phyloP scores from a whole-genome alignment of 2,113 vertebrate genomes.

The Dinomys branickii region DNA sequence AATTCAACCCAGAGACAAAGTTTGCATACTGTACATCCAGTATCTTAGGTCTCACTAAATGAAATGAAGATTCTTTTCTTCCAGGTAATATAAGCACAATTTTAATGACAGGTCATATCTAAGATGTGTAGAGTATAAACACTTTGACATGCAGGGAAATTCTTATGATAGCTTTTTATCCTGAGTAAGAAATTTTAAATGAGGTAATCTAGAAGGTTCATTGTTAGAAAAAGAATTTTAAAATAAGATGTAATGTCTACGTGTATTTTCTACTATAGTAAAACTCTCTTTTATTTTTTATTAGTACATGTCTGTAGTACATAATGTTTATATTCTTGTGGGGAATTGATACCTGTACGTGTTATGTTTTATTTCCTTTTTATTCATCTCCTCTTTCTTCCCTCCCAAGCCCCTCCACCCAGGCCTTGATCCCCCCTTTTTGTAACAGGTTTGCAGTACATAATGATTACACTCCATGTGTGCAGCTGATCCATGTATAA shows the following conservation, averaged over 20 bases:
- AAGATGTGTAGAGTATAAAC: neutral
- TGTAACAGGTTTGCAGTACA: neutral
- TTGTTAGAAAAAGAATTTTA: neutral
- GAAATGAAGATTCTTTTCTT: neutral
- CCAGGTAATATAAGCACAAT: neutral
- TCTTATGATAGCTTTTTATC: neutral
- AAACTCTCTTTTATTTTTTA: neutral
- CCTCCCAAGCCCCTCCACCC: neutral
- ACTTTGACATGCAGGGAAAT: neutral
- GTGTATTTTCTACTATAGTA: conserved; percentile 6
- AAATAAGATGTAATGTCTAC: neutral
- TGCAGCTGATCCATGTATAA: neutral
- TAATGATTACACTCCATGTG: neutral
- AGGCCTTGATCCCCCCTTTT: neutral
- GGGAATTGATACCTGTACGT: neutral
- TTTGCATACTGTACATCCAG: neutral
- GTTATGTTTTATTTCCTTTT: neutral
- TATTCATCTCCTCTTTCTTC: neutral
- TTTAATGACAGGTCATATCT: conserved; percentile 33
- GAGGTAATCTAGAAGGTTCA: neutral
- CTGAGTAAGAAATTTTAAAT: conserved; percentile 8
- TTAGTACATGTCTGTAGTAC: neutral
- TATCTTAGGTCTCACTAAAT: neutral
- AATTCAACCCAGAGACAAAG: neutral
- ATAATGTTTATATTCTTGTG: neutral